phyloP scores from a whole-genome alignment of 1,140 invertebrate species.

The Drosophila pruinosa region DNA sequence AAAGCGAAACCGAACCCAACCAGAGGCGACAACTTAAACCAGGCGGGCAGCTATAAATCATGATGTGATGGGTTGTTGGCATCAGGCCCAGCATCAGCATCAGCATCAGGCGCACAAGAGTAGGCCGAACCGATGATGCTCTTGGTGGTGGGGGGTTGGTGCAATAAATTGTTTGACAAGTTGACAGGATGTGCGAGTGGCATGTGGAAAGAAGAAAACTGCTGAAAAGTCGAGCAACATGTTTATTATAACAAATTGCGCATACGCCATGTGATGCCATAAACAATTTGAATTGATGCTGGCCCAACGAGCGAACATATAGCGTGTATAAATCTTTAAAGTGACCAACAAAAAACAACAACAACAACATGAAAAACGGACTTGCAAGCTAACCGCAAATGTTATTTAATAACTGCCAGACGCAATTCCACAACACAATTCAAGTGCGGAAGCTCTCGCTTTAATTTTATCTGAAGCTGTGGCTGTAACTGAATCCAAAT shows the following conservation, averaged over 20 bases:
- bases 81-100: not conserved
- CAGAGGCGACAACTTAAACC: constrained; percentile 53
- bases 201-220: not conserved
- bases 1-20: constrained; percentile 7
- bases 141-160: constrained; percentile 41
- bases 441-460: not conserved
- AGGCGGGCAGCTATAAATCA: constrained; percentile 63
- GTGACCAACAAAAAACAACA: constrained; percentile 49
- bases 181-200: constrained; percentile 48
- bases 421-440: constrained; percentile 17
- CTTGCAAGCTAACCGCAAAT: not conserved
- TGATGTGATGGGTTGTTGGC: constrained; percentile 43
- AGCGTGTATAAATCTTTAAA: constrained; percentile 62
- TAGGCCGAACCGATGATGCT: too few relatives aligned
- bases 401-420: constrained; percentile 12
- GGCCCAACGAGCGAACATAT: constrained; percentile 8
- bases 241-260: constrained; percentile 79
- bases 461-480: not conserved
- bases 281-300: constrained; percentile 70
- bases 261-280: constrained; percentile 74
- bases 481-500: not conserved
- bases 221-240: constrained; percentile 60
- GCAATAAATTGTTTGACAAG: constrained; percentile 79
- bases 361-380: not conserved
- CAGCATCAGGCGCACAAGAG: too few relatives aligned